A percentile compares a stretch with the other conserved stretches of the same genome.
phyloP scores from a whole-genome alignment of 1,140 invertebrate species.

The Arctopsyche grandis region DNA sequence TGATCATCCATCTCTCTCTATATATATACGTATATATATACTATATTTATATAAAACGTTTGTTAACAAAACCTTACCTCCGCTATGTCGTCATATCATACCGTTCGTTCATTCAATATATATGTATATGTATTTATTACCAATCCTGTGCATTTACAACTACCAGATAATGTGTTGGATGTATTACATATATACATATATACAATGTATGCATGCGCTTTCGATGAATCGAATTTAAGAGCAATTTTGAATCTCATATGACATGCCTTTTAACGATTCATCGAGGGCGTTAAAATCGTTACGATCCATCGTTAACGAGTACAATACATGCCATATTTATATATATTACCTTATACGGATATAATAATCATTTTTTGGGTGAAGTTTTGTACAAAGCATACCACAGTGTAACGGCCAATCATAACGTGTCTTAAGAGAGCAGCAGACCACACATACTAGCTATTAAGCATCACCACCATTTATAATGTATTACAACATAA shows the following conservation, averaged over 20 bases:
- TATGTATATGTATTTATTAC: not conserved
- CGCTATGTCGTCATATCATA: not conserved
- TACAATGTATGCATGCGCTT: not conserved
- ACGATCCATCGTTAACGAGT: conserved; percentile 28
- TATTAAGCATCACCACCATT: conserved; percentile 31
- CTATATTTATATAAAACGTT: conserved; percentile 22
- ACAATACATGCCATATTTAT: conserved; percentile 19
- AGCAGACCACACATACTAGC: conserved; percentile 65
- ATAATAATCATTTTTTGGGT: not conserved
- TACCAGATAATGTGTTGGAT: not conserved
- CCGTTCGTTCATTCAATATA: not conserved
- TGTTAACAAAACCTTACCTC: not conserved
- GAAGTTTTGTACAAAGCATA: conserved; percentile 51
- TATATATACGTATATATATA: not conserved
- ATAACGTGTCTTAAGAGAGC: conserved; percentile 67
- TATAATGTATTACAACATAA: not conserved
- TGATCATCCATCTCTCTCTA: conserved; percentile 26
- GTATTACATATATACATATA: no score
- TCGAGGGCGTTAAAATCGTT: conserved; percentile 16
- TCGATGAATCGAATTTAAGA: conserved; percentile 3
- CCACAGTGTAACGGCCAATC: conserved; percentile 67
- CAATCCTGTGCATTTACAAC: not conserved
- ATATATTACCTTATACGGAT: not conserved
- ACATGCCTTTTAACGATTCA: not conserved
- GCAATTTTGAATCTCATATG: no score